Evolutionary conservation across 2,113 vertebrate species (phyloP).

Genomic region (Halcyon senegalensis): DNA sequence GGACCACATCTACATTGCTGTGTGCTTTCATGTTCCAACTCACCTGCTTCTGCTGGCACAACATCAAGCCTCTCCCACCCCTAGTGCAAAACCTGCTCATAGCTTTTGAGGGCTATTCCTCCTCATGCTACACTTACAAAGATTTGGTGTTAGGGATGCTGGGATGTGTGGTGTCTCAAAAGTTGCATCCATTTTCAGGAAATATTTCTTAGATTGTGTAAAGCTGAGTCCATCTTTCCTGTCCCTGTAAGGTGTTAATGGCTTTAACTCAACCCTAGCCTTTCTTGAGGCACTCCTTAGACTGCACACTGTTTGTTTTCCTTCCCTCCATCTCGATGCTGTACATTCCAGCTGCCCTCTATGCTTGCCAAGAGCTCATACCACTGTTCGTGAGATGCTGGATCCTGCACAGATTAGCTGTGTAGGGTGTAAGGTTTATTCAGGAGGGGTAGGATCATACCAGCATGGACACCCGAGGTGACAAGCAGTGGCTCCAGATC

Average conservation of each 20-base stretch:
- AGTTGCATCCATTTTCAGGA: neutral
- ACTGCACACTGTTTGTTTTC: neutral
- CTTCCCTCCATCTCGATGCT: neutral
- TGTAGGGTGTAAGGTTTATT: neutral
- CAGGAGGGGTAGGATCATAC: neutral
- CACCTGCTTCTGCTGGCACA: neutral
- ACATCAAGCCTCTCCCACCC: neutral
- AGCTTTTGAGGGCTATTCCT: neutral
- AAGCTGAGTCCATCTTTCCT: neutral
- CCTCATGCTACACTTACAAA: neutral
- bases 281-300: neutral
- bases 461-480: neutral
- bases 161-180: fast-evolving
- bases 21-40: neutral
- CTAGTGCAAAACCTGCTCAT: neutral
- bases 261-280: neutral
- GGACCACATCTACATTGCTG: neutral
- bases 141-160: neutral
- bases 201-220: neutral
- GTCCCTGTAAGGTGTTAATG: neutral
- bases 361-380: neutral
- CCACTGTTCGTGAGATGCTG: neutral
- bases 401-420: neutral
- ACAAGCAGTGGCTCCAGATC: neutral
- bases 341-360: neutral